Conservation (phyloP, 2,888 invertebrate species). For the Heliconius ismenius region DNA sequence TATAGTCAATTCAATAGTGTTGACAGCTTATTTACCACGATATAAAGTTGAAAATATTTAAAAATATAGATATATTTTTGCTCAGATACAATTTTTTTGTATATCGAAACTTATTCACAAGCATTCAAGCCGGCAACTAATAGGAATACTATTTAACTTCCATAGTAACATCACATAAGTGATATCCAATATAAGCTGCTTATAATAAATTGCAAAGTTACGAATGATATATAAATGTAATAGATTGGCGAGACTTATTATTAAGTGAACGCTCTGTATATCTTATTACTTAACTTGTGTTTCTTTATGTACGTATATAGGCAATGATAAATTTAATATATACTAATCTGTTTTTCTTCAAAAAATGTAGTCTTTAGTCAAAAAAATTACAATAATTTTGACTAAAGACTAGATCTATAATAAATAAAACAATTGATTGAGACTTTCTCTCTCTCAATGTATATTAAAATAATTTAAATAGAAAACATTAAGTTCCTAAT, state of each 20-base stretch:
- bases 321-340: background rate
- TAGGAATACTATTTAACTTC: background rate
- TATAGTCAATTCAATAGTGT: too few relatives aligned
- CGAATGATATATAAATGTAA: background rate
- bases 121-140: background rate
- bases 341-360: background rate
- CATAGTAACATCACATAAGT: background rate
- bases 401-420: background rate
- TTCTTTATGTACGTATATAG: background rate
- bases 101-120: background rate
- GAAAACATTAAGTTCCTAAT: background rate
- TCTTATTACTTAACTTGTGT: background rate
- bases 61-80: background rate
- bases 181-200: slow-evolving; percentile 11
- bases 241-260: background rate
- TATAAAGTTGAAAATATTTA: too few relatives aligned
- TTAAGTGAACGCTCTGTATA: background rate
- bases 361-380: background rate
- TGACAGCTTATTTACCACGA: too few relatives aligned
- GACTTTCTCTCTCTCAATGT: background rate
- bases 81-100: background rate
- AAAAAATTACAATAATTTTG: background rate
- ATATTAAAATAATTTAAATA: background rate
- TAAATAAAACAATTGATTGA: background rate
- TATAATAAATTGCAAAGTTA: slow-evolving; percentile 6